Base-by-base conservation (phyloP, 2,888 invertebrate genomes). In the Ametastegia equiseti region DNA sequence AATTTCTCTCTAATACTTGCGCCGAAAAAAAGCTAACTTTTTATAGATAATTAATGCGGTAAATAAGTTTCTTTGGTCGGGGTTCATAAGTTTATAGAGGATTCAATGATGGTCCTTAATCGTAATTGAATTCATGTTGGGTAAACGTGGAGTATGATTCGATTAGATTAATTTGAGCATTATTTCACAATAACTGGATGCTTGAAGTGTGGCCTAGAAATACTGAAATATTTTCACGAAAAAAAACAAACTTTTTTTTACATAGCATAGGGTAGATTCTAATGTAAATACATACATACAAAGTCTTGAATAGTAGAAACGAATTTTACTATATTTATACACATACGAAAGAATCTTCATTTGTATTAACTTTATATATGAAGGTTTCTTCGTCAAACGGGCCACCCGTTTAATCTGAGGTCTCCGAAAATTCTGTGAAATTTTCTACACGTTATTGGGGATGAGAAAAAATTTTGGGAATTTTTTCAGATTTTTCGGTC, bases 21-120 rank as follows among this genome's bases (percentile, higher is more conserved):
- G 78, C 63, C 63, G 42, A 60, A 78, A n/a, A n/a, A 63, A n/a
- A 42, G 36, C 60, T 15, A 27, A 60, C 45, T 63, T 78, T 78
- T 19, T 45, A 63, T 63, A 60, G 2, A 50, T 7, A 6, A 27
- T 47, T 19, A 13, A 45, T 45, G 45, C 23, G 27, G 30, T 47
- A 71, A 15, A 47, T 15, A 15, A 23, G 36, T 45, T 71, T 27
- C 13, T 15, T 71, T 42, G 42, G 33, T 78, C 23, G 33, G 11
- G 30, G 54, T 50, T 54, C 3, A 30, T 30, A 27, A 47, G 30
- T 36, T 33, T 19, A 36, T 36, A 33, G 9, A 60, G 27, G 19
- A 11, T 78, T 60, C 6, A 63, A 78, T 45, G 54, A 54, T 54
- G 1, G 3, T 75, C 2, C n/a, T 54, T 23, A 4, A 54, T 50